Conservation (phyloP, 2,797 vertebrate genomes). For the Manis pentadactyla region DNA sequence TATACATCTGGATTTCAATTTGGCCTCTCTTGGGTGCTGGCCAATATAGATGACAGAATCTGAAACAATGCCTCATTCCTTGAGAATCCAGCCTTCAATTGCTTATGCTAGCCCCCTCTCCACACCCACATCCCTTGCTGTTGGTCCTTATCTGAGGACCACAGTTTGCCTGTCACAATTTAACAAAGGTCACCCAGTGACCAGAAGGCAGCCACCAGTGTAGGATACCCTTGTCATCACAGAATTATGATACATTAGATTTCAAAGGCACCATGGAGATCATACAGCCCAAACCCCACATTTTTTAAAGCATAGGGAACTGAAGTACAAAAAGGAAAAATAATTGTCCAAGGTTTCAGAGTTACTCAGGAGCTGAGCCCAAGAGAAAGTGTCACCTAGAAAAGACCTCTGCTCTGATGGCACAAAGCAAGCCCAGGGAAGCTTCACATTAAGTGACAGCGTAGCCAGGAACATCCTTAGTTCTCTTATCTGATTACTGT, state of each 20-base stretch:
- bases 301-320: slow-evolving; percentile 13
- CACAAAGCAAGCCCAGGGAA: neutral
- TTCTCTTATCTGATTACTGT: slow-evolving; percentile 47
- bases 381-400: neutral
- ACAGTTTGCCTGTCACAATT: neutral
- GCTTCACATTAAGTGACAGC: slow-evolving; percentile 26
- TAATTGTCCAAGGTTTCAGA: neutral
- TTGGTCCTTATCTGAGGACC: neutral
- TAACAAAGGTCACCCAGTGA: neutral
- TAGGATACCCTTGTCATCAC: neutral
- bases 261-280: neutral
- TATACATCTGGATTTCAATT: neutral
- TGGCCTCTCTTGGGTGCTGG: neutral
- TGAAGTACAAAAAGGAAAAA: neutral
- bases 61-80: slow-evolving; percentile 32
- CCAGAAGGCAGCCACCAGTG: neutral
- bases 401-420: neutral
- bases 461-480: neutral
- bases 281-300: neutral
- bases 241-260: neutral
- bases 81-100: neutral
- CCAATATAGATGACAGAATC: neutral
- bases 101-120: neutral
- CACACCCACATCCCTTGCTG: neutral
- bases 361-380: neutral